These are phyloP conservation scores for Cyclargus thomasi DNA, from an alignment of 1,140 invertebrate species.

Conservation along the genomic window DNA sequence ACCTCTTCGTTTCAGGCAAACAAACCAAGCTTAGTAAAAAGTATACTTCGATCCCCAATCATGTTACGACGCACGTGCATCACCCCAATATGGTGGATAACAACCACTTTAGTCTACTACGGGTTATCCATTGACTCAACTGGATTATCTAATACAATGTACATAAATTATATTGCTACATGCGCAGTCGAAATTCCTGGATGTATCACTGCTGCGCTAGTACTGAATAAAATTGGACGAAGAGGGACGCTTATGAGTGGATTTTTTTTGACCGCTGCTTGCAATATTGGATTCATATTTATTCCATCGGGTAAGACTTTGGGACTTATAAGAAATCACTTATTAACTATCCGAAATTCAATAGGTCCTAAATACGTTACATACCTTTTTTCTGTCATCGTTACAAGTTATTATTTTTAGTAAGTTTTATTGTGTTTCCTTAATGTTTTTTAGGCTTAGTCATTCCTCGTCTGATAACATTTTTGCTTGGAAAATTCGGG, in stretches of 20 bases:
- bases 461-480: constrained; percentile 64
- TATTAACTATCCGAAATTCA: no score
- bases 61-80: constrained; percentile 30
- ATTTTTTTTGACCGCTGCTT: constrained; percentile 80
- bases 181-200: constrained; percentile 81
- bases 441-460: constrained; percentile 27
- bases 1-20: constrained; percentile 19
- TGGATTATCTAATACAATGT: constrained; percentile 77
- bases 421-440: background rate
- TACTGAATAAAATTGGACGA: constrained; percentile 48
- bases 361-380: no score
- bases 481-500: constrained; percentile 79
- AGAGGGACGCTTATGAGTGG: constrained; percentile 81
- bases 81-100: constrained; percentile 81
- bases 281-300: constrained; percentile 80
- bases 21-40: constrained; percentile 19
- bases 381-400: no score
- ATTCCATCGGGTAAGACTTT: constrained; percentile 72
- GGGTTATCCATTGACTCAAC: constrained; percentile 80
- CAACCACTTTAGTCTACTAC: constrained; percentile 80
- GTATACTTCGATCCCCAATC: constrained; percentile 26
- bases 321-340: no score
- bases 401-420: background rate
- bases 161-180: constrained; percentile 81
- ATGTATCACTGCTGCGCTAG: constrained; percentile 73